These are phyloP conservation scores for Lepisosteus oculatus DNA, from an alignment of 2,113 vertebrate species.

Conservation along the genomic window DNA sequence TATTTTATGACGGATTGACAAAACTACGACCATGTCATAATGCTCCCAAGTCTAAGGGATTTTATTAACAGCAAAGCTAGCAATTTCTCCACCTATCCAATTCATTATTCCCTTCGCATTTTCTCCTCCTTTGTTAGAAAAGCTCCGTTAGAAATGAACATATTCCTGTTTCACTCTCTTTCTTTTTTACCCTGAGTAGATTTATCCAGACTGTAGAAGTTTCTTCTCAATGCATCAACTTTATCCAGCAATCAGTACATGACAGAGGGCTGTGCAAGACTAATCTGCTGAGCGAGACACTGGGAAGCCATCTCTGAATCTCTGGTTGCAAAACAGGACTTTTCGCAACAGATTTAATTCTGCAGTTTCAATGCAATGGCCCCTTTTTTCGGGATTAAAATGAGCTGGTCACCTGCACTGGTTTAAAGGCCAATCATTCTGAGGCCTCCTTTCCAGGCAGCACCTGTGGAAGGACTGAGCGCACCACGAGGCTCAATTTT, in stretches of 20 bases:
- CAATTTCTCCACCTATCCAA: neutral
- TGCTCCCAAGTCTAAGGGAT: neutral
- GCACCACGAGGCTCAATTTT: no score
- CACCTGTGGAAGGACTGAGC: no score
- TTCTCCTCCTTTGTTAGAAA: constrained; percentile 1
- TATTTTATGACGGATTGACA: constrained; percentile 4
- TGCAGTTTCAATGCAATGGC: constrained; percentile 4
- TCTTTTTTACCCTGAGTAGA: constrained; percentile 12
- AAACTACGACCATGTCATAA: neutral
- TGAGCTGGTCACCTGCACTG: neutral
- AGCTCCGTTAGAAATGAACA: constrained; percentile 1
- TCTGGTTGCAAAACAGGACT: neutral
- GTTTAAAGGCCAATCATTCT: constrained; percentile 2
- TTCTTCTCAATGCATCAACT: constrained; percentile 8
- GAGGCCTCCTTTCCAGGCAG: no score
- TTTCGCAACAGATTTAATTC: constrained; percentile 17
- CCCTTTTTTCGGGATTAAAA: constrained; percentile 6
- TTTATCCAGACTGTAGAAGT: constrained; percentile 8
- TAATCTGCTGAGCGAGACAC: constrained; percentile 9
- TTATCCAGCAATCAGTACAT: constrained; percentile 22
- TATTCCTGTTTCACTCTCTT: neutral
- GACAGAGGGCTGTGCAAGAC: constrained; percentile 13
- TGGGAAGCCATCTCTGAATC: constrained; percentile 4
- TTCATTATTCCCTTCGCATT: constrained; percentile 2
- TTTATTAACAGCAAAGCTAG: neutral